Conservation (phyloP, 2,113 vertebrate species). For the Petaurus breviceps region DNA sequence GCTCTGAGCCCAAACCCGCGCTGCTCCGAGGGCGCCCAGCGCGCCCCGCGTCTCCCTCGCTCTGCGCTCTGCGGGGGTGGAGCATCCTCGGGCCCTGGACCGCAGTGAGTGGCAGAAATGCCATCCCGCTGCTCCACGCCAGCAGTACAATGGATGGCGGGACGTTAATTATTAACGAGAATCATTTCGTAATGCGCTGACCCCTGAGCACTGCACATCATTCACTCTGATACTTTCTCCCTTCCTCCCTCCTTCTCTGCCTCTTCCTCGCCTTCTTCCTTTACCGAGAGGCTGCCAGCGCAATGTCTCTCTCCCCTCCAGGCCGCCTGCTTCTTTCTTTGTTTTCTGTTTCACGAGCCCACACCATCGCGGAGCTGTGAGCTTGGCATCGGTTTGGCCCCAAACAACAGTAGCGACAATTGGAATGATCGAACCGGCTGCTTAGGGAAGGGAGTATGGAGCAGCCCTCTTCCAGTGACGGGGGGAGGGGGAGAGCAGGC, state of each 20-base stretch:
- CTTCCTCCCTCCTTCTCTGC: conserved; percentile 14
- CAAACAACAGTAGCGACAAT: conserved; percentile 45
- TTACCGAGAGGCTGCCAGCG: conserved; percentile 10
- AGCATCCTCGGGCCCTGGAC: not conserved
- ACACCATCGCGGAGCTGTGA: conserved; percentile 21
- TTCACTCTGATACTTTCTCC: conserved; percentile 66
- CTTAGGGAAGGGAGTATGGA: not conserved
- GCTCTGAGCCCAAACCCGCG: not conserved
- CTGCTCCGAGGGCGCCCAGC: not conserved
- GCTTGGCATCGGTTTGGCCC: conserved; percentile 36
- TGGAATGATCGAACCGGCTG: conserved; percentile 27
- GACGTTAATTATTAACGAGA: conserved; percentile 85
- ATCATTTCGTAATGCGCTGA: conserved; percentile 82
- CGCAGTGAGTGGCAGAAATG: conserved; percentile 41
- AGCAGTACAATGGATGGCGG: conserved; percentile 50
- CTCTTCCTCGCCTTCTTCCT: conserved; percentile 38
- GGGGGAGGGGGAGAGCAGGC: not conserved
- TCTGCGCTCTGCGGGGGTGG: not conserved
- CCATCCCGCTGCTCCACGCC: conserved; percentile 61
- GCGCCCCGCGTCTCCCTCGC: not conserved
- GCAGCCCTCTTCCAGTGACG: rapidly evolving
- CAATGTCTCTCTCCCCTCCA: conserved; percentile 42
- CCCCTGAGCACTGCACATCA: conserved; percentile 77
- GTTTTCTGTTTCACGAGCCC: conserved; percentile 58
- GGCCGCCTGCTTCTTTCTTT: not conserved